Evolutionary conservation across 1,140 invertebrate species (phyloP).

Genomic region (Drosophila gunungcola): DNA sequence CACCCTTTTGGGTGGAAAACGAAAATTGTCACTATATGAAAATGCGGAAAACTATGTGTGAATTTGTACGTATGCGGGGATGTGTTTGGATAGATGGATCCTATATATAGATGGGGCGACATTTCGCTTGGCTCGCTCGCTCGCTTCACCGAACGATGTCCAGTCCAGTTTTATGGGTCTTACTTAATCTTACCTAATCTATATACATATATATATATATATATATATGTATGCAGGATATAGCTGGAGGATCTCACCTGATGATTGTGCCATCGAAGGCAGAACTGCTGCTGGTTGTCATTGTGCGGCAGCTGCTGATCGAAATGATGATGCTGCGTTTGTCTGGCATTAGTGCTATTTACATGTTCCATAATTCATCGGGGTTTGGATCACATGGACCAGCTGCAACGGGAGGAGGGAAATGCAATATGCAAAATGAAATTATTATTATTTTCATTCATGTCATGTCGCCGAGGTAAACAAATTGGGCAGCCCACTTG

Average conservation of each 20-base stretch:
- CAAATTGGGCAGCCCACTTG: constrained; percentile 10
- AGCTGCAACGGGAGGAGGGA: constrained; percentile 45
- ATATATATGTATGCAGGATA: background rate
- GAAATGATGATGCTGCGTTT: constrained; percentile 68
- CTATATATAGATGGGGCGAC: constrained; percentile 76
- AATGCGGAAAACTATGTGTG: constrained; percentile 78
- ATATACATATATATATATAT: too few species aligned
- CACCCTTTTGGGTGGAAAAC: constrained; percentile 39
- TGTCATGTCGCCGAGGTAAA: constrained; percentile 28
- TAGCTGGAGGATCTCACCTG: constrained; percentile 85
- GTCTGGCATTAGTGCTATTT: constrained; percentile 71
- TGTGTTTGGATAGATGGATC: constrained; percentile 39
- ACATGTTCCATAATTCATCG: constrained; percentile 84
- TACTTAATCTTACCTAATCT: constrained; percentile 16
- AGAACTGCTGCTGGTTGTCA: constrained; percentile 89
- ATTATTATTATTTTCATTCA: constrained; percentile 31
- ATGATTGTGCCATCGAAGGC: constrained; percentile 92
- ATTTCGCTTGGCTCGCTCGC: constrained; percentile 51
- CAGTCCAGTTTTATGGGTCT: constrained; percentile 61
- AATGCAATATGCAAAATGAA: constrained; percentile 1
- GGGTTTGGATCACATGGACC: constrained; percentile 42
- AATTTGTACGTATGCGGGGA: constrained; percentile 51
- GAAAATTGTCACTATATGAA: constrained; percentile 77
- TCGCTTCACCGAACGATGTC: constrained; percentile 66
- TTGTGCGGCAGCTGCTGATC: constrained; percentile 76